Conservation (phyloP, 2,797 vertebrate species). For the Anguilla megastoma region DNA sequence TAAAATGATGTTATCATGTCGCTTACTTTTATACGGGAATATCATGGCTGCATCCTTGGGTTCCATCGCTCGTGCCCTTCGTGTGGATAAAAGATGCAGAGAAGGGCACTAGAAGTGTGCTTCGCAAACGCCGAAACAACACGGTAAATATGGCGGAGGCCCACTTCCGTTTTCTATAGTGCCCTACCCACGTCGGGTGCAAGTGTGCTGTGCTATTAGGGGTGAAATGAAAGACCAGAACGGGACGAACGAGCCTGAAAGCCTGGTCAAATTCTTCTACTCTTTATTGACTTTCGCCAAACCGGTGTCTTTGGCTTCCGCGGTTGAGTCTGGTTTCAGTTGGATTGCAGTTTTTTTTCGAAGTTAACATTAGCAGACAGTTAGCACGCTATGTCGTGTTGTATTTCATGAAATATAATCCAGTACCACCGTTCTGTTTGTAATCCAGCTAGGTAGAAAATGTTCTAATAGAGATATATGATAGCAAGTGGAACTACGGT, state of each 20-base stretch:
- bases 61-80: constrained; percentile 21
- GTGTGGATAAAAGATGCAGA: neutral
- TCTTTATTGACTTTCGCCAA: neutral
- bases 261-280: neutral
- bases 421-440: too few species aligned
- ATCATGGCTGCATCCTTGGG: constrained; percentile 35
- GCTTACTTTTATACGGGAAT: constrained; percentile 67
- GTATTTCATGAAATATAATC: too few species aligned
- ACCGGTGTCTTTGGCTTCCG: neutral
- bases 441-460: too few species aligned
- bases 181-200: constrained; percentile 10
- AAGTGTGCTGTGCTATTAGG: neutral
- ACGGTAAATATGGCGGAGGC: constrained; percentile 21
- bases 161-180: constrained; percentile 15
- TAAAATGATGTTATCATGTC: neutral
- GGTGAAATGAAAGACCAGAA: too few species aligned
- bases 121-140: constrained; percentile 9
- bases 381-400: too few species aligned
- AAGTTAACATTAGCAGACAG: too few species aligned
- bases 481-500: too few species aligned
- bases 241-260: too few species aligned
- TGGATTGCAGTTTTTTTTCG: too few species aligned
- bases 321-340: too few species aligned
- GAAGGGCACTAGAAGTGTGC: constrained; percentile 33
- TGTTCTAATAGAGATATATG: too few species aligned